These are phyloP conservation scores for Manacus vitellinus DNA, from an alignment of 2,113 vertebrate genomes.

Conservation along the genomic window DNA sequence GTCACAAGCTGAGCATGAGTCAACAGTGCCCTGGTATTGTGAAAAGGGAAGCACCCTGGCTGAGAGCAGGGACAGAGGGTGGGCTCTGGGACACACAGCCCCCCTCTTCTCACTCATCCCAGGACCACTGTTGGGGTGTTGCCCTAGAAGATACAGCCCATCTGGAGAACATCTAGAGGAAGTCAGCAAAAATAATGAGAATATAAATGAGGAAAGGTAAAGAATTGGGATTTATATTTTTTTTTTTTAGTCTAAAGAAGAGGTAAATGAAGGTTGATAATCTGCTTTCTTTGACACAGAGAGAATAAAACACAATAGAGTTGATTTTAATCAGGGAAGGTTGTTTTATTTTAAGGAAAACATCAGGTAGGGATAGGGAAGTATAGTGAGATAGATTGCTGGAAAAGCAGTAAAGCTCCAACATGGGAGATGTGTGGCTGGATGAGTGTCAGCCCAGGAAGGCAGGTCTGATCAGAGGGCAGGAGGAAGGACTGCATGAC, in stretches of 20 bases:
- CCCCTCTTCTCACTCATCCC: background rate
- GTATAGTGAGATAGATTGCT: background rate
- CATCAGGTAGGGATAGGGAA: background rate
- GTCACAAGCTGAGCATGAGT: constrained; percentile 43
- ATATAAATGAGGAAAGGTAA: background rate
- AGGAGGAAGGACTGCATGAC: background rate
- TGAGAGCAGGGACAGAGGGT: background rate
- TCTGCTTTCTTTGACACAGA: background rate
- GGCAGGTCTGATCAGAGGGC: background rate
- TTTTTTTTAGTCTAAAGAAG: background rate
- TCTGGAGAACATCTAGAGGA: background rate
- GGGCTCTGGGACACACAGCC: background rate
- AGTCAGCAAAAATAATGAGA: background rate
- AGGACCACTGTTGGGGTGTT: background rate
- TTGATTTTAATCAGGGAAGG: background rate
- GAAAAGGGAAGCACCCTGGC: background rate
- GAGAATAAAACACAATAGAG: background rate
- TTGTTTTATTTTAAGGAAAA: background rate
- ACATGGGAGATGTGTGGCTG: background rate
- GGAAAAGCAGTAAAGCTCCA: background rate
- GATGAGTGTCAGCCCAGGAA: background rate
- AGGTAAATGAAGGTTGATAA: background rate
- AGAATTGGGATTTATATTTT: background rate
- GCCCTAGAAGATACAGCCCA: background rate
- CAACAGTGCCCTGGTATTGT: background rate